Evolutionary conservation across 1,140 invertebrate genomes (phyloP), one percentile per base, ranked within the genome.

Genomic region (Nomia melanderi): DNA sequence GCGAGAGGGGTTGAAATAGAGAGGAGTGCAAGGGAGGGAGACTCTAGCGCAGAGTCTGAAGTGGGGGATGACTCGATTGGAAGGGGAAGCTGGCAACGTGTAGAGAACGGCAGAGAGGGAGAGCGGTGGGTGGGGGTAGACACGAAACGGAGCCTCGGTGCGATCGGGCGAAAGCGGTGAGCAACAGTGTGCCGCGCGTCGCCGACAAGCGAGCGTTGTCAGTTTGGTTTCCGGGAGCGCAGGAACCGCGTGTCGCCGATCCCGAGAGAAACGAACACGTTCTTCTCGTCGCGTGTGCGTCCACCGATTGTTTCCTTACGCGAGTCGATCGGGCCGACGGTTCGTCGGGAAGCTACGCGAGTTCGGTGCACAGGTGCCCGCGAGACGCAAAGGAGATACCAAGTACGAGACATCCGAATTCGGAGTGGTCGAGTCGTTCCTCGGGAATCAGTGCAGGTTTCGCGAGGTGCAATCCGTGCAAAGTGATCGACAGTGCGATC

Each of bases 161-260:
- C 56, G 56, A 50, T 66, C 73, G 79, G 65, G 64, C 70, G 81
- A 87, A 69, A 79, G 76, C 63, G 41, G 74, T 62, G 87, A 90
- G 90, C 90, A 91, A 91, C 90, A 91, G 90, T 91, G 88, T 91
- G 88, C 88, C 88, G 89, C 88, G 90, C 88, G 88, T 83, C 86
- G 81, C 81, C 84, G 77, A 65, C 44, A 54, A 83, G 82, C 54
- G 83, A 86, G 62, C 67, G 59, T 89, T 59, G 69, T 67, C 53
- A 53, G n/a, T 25, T 7, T 2, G 6, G 9, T 3, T 12, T 8
- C 12, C n/a, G 4, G 17, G 27, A 2, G 7, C 0, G 9, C 27
- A 2, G 0, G 5, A 2, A 47, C 17, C 53, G 62, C 54, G 73
- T 65, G 73, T 41, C 41, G 8, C 11, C 25, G 12, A 14, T 27